A percentile compares a stretch with the other conserved stretches of the same genome.
phyloP scores from a whole-genome alignment of 2,113 vertebrate genomes.

The Acrocephalus kingi region DNA sequence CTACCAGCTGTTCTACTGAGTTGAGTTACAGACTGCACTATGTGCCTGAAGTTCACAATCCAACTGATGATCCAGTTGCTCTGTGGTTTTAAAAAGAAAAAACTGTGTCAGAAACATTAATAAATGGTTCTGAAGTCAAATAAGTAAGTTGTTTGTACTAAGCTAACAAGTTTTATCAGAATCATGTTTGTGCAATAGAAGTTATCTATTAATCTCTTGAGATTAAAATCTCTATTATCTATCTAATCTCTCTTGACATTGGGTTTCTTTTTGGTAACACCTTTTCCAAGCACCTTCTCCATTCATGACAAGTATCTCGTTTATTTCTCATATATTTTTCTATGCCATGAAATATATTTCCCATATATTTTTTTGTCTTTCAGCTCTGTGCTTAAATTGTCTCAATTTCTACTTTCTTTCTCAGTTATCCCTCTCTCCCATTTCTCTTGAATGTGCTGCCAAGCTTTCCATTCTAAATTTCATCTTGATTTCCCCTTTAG shows the following conservation, averaged over 20 bases:
- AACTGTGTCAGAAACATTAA: neutral
- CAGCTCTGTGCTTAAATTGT: neutral
- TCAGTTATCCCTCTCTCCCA: neutral
- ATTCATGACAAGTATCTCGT: neutral
- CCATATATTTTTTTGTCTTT: neutral
- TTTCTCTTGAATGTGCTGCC: constrained; percentile 6
- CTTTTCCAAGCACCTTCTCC: neutral
- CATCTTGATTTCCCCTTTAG: neutral
- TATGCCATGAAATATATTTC: neutral
- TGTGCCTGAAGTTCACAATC: neutral
- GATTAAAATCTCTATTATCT: no score
- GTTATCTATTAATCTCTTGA: neutral
- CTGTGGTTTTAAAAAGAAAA: neutral
- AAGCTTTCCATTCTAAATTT: constrained; percentile 25
- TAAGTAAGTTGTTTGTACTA: neutral
- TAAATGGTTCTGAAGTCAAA: neutral
- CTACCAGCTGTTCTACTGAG: neutral
- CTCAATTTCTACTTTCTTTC: neutral
- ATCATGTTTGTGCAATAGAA: neutral
- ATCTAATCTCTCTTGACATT: neutral
- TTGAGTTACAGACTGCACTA: neutral
- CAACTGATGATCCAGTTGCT: neutral
- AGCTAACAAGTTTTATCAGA: neutral
- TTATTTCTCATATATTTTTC: neutral
- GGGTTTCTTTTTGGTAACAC: neutral